Conservation (phyloP, 2,888 invertebrate genomes). For the Acrobasis suavella region DNA sequence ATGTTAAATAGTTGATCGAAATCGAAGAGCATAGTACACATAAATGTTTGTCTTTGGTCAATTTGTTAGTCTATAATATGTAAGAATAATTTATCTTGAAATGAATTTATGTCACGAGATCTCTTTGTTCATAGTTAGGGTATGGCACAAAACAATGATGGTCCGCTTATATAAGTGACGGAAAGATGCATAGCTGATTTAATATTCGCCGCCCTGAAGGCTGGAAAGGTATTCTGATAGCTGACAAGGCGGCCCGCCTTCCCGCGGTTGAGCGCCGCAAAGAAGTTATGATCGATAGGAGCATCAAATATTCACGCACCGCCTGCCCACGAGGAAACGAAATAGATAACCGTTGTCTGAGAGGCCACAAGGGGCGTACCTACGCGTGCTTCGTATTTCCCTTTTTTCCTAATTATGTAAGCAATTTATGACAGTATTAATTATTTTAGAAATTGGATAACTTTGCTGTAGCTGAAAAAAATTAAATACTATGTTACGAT, state of each 20-base stretch:
- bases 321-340: conserved; percentile 65
- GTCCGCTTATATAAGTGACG: conserved; percentile 7
- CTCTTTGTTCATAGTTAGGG: not conserved
- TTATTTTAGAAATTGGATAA: conserved; percentile 25
- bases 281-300: conserved; percentile 79
- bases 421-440: conserved; percentile 46
- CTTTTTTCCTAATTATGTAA: conserved; percentile 58
- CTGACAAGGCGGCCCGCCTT: conserved; percentile 31
- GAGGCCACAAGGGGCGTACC: conserved; percentile 66
- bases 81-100: not conserved
- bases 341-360: conserved; percentile 72
- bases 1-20: conserved; percentile 38
- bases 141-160: not conserved
- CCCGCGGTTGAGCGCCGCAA: conserved; percentile 49
- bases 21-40: conserved; percentile 9
- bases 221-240: conserved; percentile 15
- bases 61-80: not conserved
- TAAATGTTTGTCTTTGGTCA: not conserved
- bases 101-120: not conserved
- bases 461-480: not conserved
- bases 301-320: conserved; percentile 76
- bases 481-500: no score
- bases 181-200: not conserved
- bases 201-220: conserved; percentile 18
- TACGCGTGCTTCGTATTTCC: conserved; percentile 42